Evolutionary conservation across 1,140 invertebrate genomes (phyloP), one percentile per base, ranked within the genome.

Genomic region (Danaus plexippus): DNA sequence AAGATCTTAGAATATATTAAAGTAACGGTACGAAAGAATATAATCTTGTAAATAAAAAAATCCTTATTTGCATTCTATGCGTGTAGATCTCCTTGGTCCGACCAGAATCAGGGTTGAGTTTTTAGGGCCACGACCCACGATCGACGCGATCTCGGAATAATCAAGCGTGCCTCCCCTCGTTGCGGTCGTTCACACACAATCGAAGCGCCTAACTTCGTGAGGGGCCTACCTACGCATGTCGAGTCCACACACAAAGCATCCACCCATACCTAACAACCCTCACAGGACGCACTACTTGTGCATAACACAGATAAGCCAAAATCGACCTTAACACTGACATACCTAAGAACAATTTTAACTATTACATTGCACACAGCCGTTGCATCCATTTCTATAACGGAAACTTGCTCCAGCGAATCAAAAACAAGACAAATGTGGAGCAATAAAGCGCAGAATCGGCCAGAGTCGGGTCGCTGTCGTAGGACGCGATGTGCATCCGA

Each of bases 161-260:
- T 82, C 81, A 77, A 70, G 68, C 73, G 64, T 64, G 73, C 75
- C 71, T 73, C 80, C 78, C 82, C 76, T 77, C 70, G 69, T 62
- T 69, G 71, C 77, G 79, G 78, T 85, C 78, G 82, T 85, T 85
- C 78, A 82, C 82, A 83, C 80, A 82, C 72, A 80, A 79, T 77
- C 76, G 76, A 75, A 76, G 74, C 71, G 64, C 67, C 70, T 69
- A 75, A 63, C 69, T 62, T 65, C 72, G 71, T 72, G 63, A 69
- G 71, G 66, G 68, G 69, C 71, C 74, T 77, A 77, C 78, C 77
- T 80, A 85, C 80, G 73, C 74, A 80, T 71, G 68, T 67, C 74
- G 68, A 76, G 67, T 69, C 75, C 53, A 70, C 74, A 11, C 10
- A 78, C 74, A 77, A 78, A 74, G 73, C 75, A 71, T 73, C 77